These are phyloP conservation scores for Aptenodytes patagonicus DNA, from an alignment of 2,113 vertebrate species.

Conservation along the genomic window DNA sequence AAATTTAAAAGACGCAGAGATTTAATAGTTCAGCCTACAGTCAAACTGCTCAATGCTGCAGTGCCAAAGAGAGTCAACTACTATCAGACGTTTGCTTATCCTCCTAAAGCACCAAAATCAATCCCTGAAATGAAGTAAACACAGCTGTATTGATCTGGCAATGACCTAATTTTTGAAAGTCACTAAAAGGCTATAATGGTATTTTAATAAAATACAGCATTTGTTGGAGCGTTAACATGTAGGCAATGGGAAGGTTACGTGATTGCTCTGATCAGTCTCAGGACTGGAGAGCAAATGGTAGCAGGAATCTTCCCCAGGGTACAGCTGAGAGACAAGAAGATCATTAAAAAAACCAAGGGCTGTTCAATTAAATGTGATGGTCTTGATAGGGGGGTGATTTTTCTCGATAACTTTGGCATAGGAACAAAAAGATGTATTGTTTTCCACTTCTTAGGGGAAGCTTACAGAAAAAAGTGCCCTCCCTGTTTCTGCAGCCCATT, in stretches of 20 bases:
- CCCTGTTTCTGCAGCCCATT: background rate
- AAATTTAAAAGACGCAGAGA: background rate
- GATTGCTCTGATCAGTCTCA: background rate
- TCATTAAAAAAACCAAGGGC: background rate
- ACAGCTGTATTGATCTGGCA: slow-evolving; percentile 29
- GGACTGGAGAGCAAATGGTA: background rate
- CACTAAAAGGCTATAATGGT: background rate
- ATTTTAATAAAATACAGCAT: slow-evolving; percentile 25
- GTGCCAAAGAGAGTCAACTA: background rate
- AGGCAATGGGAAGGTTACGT: background rate
- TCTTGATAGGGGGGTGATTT: background rate
- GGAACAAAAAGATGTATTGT: background rate
- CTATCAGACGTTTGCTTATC: slow-evolving; percentile 7
- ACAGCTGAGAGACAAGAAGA: background rate
- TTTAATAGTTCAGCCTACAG: background rate
- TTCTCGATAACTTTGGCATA: background rate
- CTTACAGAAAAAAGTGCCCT: background rate
- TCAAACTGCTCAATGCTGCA: background rate
- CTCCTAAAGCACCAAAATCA: slow-evolving; percentile 38
- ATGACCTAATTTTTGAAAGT: slow-evolving; percentile 33
- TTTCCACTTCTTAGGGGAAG: background rate
- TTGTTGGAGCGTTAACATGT: background rate
- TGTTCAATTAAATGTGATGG: background rate
- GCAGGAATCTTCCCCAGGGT: background rate
- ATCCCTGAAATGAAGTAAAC: slow-evolving; percentile 22